These are phyloP conservation scores for Archips crataeganus DNA, from an alignment of 2,888 invertebrate species.

Conservation along the genomic window DNA sequence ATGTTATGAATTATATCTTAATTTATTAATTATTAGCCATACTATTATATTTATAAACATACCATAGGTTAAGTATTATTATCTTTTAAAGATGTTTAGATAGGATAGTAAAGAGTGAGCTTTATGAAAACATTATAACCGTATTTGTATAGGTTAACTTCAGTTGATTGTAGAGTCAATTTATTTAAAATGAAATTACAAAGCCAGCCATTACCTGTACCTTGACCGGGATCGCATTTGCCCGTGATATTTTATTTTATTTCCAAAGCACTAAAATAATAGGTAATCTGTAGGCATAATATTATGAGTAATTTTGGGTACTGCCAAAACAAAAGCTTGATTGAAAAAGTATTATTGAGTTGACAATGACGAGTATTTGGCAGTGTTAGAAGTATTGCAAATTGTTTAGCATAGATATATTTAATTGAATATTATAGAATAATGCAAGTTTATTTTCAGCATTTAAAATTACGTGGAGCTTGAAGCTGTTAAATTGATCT, in stretches of 20 bases:
- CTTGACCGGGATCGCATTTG: conserved; percentile 61
- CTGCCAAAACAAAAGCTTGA: conserved; percentile 71
- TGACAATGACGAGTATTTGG: conserved; percentile 65
- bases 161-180: conserved; percentile 69
- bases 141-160: conserved; percentile 67
- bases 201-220: conserved; percentile 79
- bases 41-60: conserved; percentile 84
- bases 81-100: conserved; percentile 82
- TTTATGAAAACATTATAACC: conserved; percentile 77
- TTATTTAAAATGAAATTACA: conserved; percentile 69
- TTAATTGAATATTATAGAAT: conserved; percentile 54
- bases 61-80: conserved; percentile 84
- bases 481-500: conserved; percentile 50
- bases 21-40: conserved; percentile 83
- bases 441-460: conserved; percentile 77
- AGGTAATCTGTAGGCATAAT: conserved; percentile 75
- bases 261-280: conserved; percentile 82
- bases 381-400: conserved; percentile 66
- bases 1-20: conserved; percentile 68
- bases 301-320: conserved; percentile 68
- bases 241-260: conserved; percentile 73
- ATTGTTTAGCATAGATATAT: conserved; percentile 55
- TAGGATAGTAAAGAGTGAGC: conserved; percentile 83
- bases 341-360: conserved; percentile 61
- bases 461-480: conserved; percentile 66